Base-by-base conservation (phyloP, 23 tunicate species). In the Corella eumyota region DNA sequence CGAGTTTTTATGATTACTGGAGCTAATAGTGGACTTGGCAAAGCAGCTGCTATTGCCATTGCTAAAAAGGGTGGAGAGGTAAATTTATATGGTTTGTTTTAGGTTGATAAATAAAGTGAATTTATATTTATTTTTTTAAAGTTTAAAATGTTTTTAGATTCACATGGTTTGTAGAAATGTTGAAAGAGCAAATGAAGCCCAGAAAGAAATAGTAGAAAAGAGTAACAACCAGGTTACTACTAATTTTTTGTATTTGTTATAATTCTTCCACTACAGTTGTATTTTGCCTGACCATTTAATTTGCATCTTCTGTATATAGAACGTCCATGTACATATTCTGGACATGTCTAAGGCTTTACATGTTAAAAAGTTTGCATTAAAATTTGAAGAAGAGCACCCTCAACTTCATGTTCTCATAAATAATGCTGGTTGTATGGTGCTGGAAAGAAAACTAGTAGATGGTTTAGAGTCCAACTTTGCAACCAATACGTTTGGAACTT, bases 341-440 rank as follows among this genome's bases (percentile, higher is more conserved):
- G 98, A 90, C 52, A 59, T 75, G 62, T 90, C 98, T 0, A 54
- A 81, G 25, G 53, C 80, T 4, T 25, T 28, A 21, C 70, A 69
- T 19, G 91, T 90, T 45, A 77, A 81, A 53, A 38, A 49, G 25
- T 90, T 90, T 64, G 84, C 91, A 29, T 27, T 70, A 15, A 30
- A 45, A 1, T 90, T 90, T 36, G 32, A 65, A 31, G 20, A 54
- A 33, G 58, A 75, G 19, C 74, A 75, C 34, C 38, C 26, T 30
- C 61, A 64, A 13, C 68, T 90, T 40, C 60, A 80, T 45, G 83
- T 66, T 11, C 75, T 90, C 3, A 65, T 90, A 2, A 90, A 90
- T 79, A 90, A 90, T 60, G 91, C 98, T 30, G 98, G 98, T 3
- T 90, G 98, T 45, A 90, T 90, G 98, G 91, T 90, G 34, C 32